Conservation (phyloP, 2,888 invertebrate species). For the Chrysomela aeneicollis region DNA sequence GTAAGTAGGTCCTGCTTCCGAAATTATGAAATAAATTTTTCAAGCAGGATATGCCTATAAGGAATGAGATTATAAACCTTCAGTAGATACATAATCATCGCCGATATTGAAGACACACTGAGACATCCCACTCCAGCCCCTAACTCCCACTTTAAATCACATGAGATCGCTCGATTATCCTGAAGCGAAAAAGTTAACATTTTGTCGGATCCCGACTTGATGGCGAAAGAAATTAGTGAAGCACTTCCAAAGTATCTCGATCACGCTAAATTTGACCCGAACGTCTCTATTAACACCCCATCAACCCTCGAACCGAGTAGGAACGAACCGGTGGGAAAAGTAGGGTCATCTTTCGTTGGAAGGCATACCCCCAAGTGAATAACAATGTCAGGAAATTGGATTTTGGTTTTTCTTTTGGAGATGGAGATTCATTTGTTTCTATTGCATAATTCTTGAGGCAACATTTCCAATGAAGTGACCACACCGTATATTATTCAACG, state of each 20-base stretch:
- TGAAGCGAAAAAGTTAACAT: constrained; percentile 34
- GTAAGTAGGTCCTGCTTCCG: too few relatives aligned
- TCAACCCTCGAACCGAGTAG: constrained; percentile 46
- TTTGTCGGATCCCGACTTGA: constrained; percentile 38
- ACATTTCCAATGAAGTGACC: too few relatives aligned
- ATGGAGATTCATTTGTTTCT: neutral
- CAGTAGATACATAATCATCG: too few relatives aligned
- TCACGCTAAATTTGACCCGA: constrained; percentile 58
- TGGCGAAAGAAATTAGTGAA: constrained; percentile 39
- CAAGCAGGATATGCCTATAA: too few relatives aligned
- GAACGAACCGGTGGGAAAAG: constrained; percentile 36
- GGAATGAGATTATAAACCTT: too few relatives aligned
- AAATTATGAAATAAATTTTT: too few relatives aligned
- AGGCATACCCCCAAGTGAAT: constrained; percentile 27
- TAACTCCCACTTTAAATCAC: neutral
- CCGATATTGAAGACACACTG: too few relatives aligned
- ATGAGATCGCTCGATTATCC: constrained; percentile 29
- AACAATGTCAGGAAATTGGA: constrained; percentile 52
- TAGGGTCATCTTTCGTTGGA: constrained; percentile 37
- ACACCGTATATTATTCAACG: too few relatives aligned
- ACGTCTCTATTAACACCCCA: constrained; percentile 56
- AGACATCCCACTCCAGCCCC: neutral
- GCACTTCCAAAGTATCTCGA: constrained; percentile 46
- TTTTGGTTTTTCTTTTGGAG: constrained; percentile 49
- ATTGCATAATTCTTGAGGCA: too few relatives aligned